Conservation (phyloP, 2,797 vertebrate species). For the Orestias chungarensis region DNA sequence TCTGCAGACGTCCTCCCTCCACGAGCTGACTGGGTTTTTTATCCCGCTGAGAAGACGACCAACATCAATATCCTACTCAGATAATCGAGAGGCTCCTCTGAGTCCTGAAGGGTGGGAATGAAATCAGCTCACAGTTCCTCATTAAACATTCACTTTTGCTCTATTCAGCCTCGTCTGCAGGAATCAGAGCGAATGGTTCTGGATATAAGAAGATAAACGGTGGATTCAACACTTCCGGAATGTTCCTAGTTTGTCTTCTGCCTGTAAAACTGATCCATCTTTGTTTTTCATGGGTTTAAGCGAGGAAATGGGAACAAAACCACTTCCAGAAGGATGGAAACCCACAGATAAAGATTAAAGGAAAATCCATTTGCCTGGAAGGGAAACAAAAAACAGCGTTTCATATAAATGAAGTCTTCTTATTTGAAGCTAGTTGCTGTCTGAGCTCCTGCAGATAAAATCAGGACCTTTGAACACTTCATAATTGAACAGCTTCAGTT, state of each 20-base stretch:
- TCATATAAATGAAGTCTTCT: neutral
- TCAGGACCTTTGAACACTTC: neutral
- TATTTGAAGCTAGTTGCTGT: neutral
- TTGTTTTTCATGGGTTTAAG: neutral
- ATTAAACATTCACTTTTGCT: neutral
- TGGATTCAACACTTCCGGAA: neutral
- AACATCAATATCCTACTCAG: neutral
- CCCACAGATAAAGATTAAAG: neutral
- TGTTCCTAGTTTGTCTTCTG: neutral
- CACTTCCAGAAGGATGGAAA: neutral
- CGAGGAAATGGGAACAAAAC: neutral
- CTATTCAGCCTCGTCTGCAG: neutral
- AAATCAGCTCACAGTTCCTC: slow-evolving; percentile 1
- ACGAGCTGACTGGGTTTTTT: neutral
- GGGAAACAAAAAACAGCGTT: neutral
- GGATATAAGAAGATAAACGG: neutral
- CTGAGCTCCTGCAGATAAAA: neutral
- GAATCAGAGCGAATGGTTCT: neutral
- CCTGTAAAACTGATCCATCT: neutral
- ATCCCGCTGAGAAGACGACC: neutral
- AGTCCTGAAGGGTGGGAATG: neutral
- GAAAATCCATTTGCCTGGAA: neutral
- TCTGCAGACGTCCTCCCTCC: neutral
- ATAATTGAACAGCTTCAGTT: neutral
- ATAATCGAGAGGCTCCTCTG: neutral